These are phyloP conservation scores for Melanostigma gelatinosum DNA, from an alignment of 2,113 vertebrate genomes.

Conservation along the genomic window DNA sequence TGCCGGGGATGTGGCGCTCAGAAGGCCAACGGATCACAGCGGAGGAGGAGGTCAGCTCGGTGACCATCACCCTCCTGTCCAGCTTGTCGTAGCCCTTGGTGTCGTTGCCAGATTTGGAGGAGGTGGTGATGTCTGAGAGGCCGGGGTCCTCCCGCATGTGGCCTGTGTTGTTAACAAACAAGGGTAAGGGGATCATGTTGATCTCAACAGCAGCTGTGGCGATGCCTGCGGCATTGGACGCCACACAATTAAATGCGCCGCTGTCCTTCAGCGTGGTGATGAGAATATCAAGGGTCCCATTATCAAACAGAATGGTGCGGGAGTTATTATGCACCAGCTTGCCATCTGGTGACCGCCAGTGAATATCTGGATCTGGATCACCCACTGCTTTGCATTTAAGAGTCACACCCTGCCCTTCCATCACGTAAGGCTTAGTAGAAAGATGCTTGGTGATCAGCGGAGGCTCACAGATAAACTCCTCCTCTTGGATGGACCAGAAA, in stretches of 20 bases:
- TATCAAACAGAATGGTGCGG: slow-evolving; percentile 86
- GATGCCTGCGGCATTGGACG: slow-evolving; percentile 93
- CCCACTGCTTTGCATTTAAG: slow-evolving; percentile 91
- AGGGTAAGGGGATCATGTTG: slow-evolving; percentile 89
- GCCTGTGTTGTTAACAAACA: slow-evolving; percentile 87
- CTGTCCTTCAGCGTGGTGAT: slow-evolving; percentile 94
- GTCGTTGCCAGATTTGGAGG: slow-evolving; percentile 88
- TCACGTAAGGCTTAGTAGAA: slow-evolving; percentile 84
- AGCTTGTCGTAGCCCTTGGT: slow-evolving; percentile 86
- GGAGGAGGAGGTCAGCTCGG: slow-evolving; percentile 87
- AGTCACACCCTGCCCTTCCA: slow-evolving; percentile 91
- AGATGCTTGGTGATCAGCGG: slow-evolving; percentile 91
- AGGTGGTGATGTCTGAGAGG: slow-evolving; percentile 93
- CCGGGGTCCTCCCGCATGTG: slow-evolving; percentile 89
- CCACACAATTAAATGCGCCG: slow-evolving; percentile 92
- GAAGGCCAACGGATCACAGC: slow-evolving; percentile 92
- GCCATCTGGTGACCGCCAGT: slow-evolving; percentile 92
- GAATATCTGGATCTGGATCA: slow-evolving; percentile 90
- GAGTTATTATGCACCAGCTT: slow-evolving; percentile 91
- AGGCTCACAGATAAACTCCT: slow-evolving; percentile 91
- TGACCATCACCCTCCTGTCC: slow-evolving; percentile 85
- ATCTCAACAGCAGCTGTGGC: slow-evolving; percentile 88
- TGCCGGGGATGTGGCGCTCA: slow-evolving; percentile 89
- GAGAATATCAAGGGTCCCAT: slow-evolving; percentile 92
- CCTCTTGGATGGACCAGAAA: slow-evolving; percentile 95